Percentiles rank a stretch among this genome's conserved stretches.
Conservation (phyloP, 2,888 invertebrate genomes). For the Platynereis dumerilii region DNA sequence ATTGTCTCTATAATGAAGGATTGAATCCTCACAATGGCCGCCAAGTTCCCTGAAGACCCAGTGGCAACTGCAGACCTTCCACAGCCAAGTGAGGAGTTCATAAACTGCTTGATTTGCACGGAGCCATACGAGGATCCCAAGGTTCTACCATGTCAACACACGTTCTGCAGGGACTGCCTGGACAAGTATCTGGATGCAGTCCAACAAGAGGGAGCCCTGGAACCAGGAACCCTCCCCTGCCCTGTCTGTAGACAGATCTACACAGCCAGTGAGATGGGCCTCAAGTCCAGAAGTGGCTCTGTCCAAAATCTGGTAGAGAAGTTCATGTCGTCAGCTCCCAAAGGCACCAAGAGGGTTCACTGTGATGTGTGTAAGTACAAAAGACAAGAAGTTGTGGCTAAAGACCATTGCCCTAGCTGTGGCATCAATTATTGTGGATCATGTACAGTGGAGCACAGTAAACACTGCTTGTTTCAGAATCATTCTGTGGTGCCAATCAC, state of each 20-base stretch:
- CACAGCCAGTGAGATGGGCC: constrained; percentile 20
- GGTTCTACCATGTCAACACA: constrained; percentile 37
- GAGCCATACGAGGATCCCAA: constrained; percentile 35
- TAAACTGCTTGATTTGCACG: constrained; percentile 34
- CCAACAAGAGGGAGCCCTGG: constrained; percentile 19
- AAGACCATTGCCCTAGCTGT: constrained; percentile 35
- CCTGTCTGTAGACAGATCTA: constrained; percentile 33
- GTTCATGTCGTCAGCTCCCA: constrained; percentile 21
- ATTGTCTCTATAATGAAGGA: no score
- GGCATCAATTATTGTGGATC: constrained; percentile 37
- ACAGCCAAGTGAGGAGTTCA: constrained; percentile 18
- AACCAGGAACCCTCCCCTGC: constrained; percentile 33
- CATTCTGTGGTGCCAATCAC: constrained; percentile 32
- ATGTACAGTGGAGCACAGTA: constrained; percentile 33
- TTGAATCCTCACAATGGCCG: constrained; percentile 17
- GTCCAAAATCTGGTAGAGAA: constrained; percentile 31
- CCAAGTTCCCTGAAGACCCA: constrained; percentile 18
- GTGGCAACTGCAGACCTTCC: not conserved
- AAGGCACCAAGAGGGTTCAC: constrained; percentile 25
- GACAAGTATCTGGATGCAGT: constrained; percentile 30
- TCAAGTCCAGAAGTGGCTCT: constrained; percentile 16
- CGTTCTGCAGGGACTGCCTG: constrained; percentile 34
- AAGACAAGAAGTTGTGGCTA: constrained; percentile 28
- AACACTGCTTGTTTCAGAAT: constrained; percentile 33
- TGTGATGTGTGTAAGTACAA: constrained; percentile 38